Evolutionary conservation across 2,113 vertebrate species (phyloP), one percentile per base, ranked within the genome.

Genomic region (Trematomus loennbergii): DNA sequence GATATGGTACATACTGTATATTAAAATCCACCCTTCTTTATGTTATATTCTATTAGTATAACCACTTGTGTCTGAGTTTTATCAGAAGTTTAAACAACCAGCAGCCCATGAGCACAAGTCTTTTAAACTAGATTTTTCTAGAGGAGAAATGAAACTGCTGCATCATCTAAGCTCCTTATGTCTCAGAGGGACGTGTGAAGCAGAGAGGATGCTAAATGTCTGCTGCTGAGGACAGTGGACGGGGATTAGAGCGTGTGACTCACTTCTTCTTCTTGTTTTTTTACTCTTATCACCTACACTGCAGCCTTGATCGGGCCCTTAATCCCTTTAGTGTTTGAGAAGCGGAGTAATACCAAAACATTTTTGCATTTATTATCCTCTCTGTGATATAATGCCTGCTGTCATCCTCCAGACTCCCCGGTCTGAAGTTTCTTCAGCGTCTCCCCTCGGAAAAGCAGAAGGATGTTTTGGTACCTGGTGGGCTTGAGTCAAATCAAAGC

Each of bases 161-260:
- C 54, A 70, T 92, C 87, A 92, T 87, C 64, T 88, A 88, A 91
- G 88, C 88, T 84, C 50, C 83, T 88, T 84, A 82, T n/a, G 16
- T 85, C 74, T 82, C 57, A 0, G n/a, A 75, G 75, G 53, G 71
- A 70, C 40, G 82, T 80, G 86, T 88, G 45, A 33, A 63, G 75
- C 70, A 69, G 83, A 88, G 82, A 87, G 81, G 89, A 72, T 79
- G 72, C 87, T 85, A 54, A 82, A 81, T 73, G 72, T 88, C 87
- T 82, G 67, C 76, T 40, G 72, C 63, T 75, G 75, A 81, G 63
- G 75, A 75, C 11, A 50, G 36, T 46, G 46, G 25, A 53, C 85
- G 48, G 62, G 70, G 82, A 88, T 91, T 87, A 89, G 53, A 85
- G 58, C 12, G 33, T 71, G 69, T 88, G 88, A 92, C 85, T 89